phyloP scores from a whole-genome alignment of 2,888 invertebrate genomes.

The Drosophila atripex region DNA sequence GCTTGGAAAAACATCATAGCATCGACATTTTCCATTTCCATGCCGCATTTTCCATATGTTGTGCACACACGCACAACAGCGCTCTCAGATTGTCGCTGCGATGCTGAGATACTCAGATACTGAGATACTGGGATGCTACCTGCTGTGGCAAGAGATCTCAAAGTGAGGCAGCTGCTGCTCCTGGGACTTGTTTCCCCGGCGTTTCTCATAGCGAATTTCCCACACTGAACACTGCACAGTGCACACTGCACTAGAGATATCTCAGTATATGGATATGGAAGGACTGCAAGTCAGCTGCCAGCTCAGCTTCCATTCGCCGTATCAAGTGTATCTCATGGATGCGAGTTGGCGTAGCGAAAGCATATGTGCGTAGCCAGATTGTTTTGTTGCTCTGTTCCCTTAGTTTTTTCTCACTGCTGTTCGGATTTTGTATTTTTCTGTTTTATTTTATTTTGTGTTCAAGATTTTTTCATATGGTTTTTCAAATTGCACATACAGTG shows the following conservation, averaged over 20 bases:
- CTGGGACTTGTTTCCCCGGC: constrained; percentile 43
- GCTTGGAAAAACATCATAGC: constrained; percentile 30
- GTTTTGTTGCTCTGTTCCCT: constrained; percentile 32
- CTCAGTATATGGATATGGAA: constrained; percentile 48
- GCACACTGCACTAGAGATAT: constrained; percentile 40
- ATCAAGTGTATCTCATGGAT: constrained; percentile 65
- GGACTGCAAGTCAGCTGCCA: constrained; percentile 76
- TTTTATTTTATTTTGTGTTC: not conserved
- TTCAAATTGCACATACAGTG: constrained; percentile 41
- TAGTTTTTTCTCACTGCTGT: constrained; percentile 5
- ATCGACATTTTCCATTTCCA: constrained; percentile 47
- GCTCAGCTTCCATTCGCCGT: constrained; percentile 38
- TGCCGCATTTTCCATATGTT: constrained; percentile 61
- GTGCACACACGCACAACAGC: constrained; percentile 59
- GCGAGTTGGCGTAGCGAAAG: constrained; percentile 32
- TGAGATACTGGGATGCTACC: constrained; percentile 11
- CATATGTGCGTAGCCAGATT: constrained; percentile 69
- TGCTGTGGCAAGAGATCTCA: constrained; percentile 18
- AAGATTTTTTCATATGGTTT: constrained; percentile 60
- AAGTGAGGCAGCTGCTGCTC: constrained; percentile 46
- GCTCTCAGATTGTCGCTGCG: constrained; percentile 5
- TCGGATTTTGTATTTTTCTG: constrained; percentile 1
- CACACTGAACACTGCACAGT: constrained; percentile 47
- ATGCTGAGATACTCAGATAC: not conserved
- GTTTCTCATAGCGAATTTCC: constrained; percentile 73